A percentile compares a stretch with the other conserved stretches of the same genome.
These are phyloP conservation scores for Halcyon malimbica DNA, from an alignment of 2,113 vertebrate genomes.

Conservation along the genomic window DNA sequence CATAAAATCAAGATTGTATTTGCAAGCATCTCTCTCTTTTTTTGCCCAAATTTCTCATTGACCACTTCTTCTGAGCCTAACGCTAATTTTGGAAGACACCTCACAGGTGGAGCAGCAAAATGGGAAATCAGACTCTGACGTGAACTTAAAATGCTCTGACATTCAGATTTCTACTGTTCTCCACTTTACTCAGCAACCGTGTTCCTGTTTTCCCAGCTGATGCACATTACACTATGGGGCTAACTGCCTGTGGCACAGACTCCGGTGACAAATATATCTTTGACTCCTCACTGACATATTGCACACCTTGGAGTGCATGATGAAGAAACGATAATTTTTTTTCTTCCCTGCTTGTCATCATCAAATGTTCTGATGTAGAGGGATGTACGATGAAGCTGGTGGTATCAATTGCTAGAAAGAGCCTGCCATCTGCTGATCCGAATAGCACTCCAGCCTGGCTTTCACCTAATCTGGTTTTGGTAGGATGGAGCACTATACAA, in stretches of 20 bases:
- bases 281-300: background rate
- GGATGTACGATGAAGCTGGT: slow-evolving; percentile 22
- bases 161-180: background rate
- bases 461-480: background rate
- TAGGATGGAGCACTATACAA: background rate
- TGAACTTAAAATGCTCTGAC: background rate
- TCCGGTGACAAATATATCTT: background rate
- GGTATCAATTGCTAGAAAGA: slow-evolving; percentile 61
- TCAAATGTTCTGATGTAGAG: slow-evolving; percentile 23
- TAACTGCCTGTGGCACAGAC: background rate
- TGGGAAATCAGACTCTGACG: background rate
- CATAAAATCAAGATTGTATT: background rate
- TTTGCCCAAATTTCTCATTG: background rate
- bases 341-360: slow-evolving; percentile 19
- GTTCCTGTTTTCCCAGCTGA: background rate
- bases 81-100: background rate
- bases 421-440: slow-evolving; percentile 70
- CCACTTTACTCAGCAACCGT: background rate
- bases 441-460: slow-evolving; percentile 8
- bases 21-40: background rate
- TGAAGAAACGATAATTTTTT: background rate
- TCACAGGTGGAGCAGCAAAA: background rate
- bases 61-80: background rate
- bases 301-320: background rate
- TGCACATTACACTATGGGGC: background rate